Evolutionary conservation across 2,888 invertebrate species (phyloP).

Genomic region (Sclerodermus sp.): DNA sequence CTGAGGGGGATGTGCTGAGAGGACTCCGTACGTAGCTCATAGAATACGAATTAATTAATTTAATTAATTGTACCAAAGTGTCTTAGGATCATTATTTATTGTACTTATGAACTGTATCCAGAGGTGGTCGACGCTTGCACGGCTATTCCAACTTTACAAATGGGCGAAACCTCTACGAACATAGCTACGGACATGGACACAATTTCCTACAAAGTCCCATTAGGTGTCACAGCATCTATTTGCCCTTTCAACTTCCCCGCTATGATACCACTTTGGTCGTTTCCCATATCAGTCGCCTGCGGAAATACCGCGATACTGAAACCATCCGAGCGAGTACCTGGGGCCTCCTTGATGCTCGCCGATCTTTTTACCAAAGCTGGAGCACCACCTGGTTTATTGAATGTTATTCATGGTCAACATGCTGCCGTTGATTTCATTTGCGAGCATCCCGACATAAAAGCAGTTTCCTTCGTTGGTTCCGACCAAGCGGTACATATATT

Average conservation of each 20-base stretch:
- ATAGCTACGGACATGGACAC: conserved; percentile 98
- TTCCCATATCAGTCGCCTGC: conserved; percentile 81
- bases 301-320: conserved; percentile 95
- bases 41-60: not conserved
- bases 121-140: conserved; percentile 98
- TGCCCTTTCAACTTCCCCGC: conserved; percentile 99
- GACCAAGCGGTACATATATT: conserved; percentile 87
- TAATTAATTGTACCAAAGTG: not conserved
- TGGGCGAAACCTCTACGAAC: conserved; percentile 87
- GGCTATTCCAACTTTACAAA: conserved; percentile 86
- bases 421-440: conserved; percentile 97
- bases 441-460: conserved; percentile 92
- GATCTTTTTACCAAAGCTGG: conserved; percentile 92
- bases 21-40: conserved; percentile 84
- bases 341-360: conserved; percentile 93
- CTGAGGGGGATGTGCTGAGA: conserved; percentile 96
- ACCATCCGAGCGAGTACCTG: conserved; percentile 97
- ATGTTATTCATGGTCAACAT: conserved; percentile 94
- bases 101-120: conserved; percentile 52
- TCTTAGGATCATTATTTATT: not conserved
- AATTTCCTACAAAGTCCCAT: conserved; percentile 84
- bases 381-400: conserved; percentile 93
- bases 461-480: conserved; percentile 98
- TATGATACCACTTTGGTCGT: conserved; percentile 99
- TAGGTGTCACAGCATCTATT: conserved; percentile 93